phyloP scores from a whole-genome alignment of 1,140 invertebrate genomes.

The Orchestia grillus region DNA sequence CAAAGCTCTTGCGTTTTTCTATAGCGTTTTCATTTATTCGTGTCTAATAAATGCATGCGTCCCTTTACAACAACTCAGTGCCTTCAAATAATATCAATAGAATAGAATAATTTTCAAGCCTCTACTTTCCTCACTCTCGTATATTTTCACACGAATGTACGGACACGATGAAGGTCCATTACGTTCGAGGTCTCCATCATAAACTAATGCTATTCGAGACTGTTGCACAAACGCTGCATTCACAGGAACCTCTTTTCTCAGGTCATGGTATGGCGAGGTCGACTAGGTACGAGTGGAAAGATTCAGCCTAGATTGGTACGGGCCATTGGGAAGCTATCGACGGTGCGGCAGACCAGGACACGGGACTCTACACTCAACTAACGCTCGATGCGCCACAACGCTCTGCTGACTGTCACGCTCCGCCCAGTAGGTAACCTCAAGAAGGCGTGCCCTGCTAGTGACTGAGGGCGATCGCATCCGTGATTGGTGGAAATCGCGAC shows the following conservation, averaged over 20 bases:
- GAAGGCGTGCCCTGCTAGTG: not conserved
- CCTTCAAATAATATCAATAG: not conserved
- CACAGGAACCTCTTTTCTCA: conserved; percentile 7
- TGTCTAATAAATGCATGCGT: not conserved
- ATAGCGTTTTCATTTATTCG: not conserved
- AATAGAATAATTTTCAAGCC: not conserved
- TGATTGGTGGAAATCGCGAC: not conserved
- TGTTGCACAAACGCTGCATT: not conserved
- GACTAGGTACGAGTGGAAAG: not conserved
- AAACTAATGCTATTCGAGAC: not conserved
- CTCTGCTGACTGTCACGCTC: conserved; percentile 44
- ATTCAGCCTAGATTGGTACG: conserved; percentile 22
- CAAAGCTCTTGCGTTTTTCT: not conserved
- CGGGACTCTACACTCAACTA: conserved; percentile 32
- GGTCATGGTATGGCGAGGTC: conserved; percentile 4
- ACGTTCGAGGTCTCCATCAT: not conserved
- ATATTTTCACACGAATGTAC: not conserved
- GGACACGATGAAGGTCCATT: not conserved
- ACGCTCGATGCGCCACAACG: conserved; percentile 44
- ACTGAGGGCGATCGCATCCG: not conserved
- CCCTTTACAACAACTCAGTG: not conserved
- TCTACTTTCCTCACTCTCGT: not conserved
- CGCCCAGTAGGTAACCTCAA: not conserved
- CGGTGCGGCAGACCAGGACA: not conserved
- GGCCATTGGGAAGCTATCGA: conserved; percentile 30